Percentiles rank a stretch among this genome's conserved stretches.
These are phyloP conservation scores for Pangasius macronema DNA, from an alignment of 2,797 vertebrate genomes.

Conservation along the genomic window DNA sequence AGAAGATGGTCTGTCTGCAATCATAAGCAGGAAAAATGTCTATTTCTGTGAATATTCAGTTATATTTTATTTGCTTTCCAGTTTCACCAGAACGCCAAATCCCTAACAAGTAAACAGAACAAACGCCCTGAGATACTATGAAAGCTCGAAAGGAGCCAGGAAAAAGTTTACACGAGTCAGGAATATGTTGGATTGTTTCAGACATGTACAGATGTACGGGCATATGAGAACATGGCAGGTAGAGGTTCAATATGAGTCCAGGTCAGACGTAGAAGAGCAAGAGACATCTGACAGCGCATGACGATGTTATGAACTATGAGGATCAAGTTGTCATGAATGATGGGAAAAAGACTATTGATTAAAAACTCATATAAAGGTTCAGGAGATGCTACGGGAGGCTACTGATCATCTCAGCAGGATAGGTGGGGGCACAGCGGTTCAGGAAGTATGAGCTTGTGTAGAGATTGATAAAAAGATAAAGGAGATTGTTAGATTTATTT, in stretches of 20 bases:
- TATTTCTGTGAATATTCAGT: slow-evolving; percentile 17
- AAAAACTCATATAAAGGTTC: slow-evolving; percentile 6
- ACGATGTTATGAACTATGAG: not conserved
- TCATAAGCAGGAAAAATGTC: not conserved
- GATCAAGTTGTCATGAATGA: not conserved
- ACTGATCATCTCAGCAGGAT: slow-evolving; percentile 1
- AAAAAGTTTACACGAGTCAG: not conserved
- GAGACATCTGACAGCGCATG: not conserved
- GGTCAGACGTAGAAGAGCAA: not conserved
- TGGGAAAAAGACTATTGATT: not conserved
- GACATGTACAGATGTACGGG: slow-evolving; percentile 3
- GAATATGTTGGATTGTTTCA: not conserved
- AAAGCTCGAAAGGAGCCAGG: not conserved
- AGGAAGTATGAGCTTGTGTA: not conserved
- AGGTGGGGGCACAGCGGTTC: not conserved
- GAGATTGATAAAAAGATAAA: not conserved
- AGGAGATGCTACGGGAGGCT: not conserved
- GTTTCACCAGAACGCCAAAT: not conserved
- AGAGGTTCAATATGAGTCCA: not conserved
- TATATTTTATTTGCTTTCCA: not conserved
- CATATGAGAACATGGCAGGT: not conserved
- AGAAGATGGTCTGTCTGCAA: not conserved
- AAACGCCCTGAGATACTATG: not conserved
- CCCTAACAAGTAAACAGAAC: not conserved
- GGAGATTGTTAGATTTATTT: not conserved